Base-by-base conservation (phyloP, 2,888 invertebrate species). In the Pediacus dermestoides region DNA sequence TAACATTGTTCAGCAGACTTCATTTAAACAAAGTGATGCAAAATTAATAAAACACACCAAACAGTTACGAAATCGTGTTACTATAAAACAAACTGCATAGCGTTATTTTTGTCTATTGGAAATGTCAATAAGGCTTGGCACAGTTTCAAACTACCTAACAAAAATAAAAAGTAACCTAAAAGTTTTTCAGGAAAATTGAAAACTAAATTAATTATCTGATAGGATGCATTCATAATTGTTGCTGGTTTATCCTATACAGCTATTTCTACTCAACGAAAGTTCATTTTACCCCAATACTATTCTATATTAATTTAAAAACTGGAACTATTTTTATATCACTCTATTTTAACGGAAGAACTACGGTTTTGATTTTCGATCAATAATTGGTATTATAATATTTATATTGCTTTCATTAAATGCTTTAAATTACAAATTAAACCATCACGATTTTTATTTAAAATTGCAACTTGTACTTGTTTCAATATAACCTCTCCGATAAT, bases 281-380 rank as follows among this genome's bases (percentile, higher is more conserved):
- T 23, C 3, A 23, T 23, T 23, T 23, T 23, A 23, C 23, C n/a
- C n/a, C 23, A 23, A 28, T 8, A 22, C 12, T 9, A 34, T 9
- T 30, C 3, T 3, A n/a, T 23, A 25, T 33, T 34, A 28, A 28
- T 38, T 27, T 28, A 31, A 38, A 41, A 42, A 39, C 33, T 30
- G 26, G 34, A 42, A 37, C 18, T 10, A 31, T 30, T 25, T 37
- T 31, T 34, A 39, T 49, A 51, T 54, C 52, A 54, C 54, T 49
- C 51, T 48, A 38, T 44, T 44, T 48, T 46, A 32, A 39, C 30
- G 45, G 50, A 52, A 53, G 46, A 51, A 46, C 49, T 50, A 46
- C 28, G 28, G 14, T 28, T 13, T 28, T 13, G 28, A 28, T 28
- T 7, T 28, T 13, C n/a, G 14, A 13, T 28, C 28, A 28, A 28